Evolutionary conservation across 2,888 invertebrate species (phyloP).

Genomic region (Stramonita haemastoma): DNA sequence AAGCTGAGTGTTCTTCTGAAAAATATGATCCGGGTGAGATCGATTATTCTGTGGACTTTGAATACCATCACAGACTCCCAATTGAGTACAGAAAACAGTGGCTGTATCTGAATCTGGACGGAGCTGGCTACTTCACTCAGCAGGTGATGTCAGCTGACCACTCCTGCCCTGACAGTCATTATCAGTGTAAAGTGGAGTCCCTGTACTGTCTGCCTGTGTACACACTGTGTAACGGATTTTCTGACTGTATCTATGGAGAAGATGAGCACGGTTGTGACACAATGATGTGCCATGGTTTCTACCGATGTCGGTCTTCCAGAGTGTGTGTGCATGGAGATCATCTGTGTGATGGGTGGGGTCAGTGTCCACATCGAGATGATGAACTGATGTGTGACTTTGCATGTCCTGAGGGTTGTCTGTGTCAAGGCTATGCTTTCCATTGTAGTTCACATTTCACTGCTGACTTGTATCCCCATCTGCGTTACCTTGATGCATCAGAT

Average conservation of each 20-base stretch:
- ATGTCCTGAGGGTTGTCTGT: constrained; percentile 38
- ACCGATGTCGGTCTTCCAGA: constrained; percentile 33
- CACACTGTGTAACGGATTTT: constrained; percentile 28
- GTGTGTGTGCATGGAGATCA: constrained; percentile 42
- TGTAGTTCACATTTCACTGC: not conserved
- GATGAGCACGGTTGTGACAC: constrained; percentile 20
- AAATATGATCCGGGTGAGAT: too few species aligned
- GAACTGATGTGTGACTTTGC: constrained; percentile 30
- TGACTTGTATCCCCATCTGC: not conserved
- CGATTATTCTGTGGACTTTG: too few species aligned
- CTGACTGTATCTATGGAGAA: constrained; percentile 17
- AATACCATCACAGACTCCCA: too few species aligned
- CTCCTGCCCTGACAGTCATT: constrained; percentile 27
- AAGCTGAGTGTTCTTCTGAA: too few species aligned
- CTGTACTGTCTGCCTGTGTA: constrained; percentile 33
- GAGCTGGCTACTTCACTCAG: too few species aligned
- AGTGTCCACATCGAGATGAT: constrained; percentile 45
- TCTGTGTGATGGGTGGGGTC: constrained; percentile 44
- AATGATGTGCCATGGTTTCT: constrained; percentile 25
- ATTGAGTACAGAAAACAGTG: too few species aligned
- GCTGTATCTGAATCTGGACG: too few species aligned
- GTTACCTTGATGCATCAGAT: not conserved
- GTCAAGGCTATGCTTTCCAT: constrained; percentile 35
- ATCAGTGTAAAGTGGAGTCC: not conserved
- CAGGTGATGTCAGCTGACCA: not conserved